Base-by-base conservation (phyloP, 2,113 vertebrate species). In the Bambusicola thoracicus region DNA sequence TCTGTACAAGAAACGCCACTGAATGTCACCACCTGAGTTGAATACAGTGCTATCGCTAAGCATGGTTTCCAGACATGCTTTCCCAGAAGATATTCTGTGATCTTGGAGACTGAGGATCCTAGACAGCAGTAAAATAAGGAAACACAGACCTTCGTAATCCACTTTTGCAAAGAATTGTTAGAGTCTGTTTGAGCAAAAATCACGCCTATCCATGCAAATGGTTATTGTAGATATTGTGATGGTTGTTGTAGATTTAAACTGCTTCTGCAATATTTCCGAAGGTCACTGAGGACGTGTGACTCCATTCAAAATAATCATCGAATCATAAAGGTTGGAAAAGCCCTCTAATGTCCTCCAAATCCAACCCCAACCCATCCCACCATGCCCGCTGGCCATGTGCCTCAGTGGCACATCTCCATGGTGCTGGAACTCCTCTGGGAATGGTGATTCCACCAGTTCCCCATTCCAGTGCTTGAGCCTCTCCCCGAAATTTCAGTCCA, bases 181-280 rank as follows among this genome's bases (percentile, higher is more conserved):
- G 46, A 49, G 7, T 11, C 32, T 19, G 3, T 43, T 55, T 12
- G n/a, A 69, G 48, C 16, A 62, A 53, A 53, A 77, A 38, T 16
- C 9, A 38, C 3, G 4, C 22, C 34, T 3, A 3, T 34, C 3
- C 0, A 8, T 9, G 27, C 30, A 67, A 51, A 20, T 3, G 12
- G 32, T 20, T 48, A 17, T 62, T 30, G 6, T 25, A 55, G 40
- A 29, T 81, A n/a, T n/a, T n/a, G n/a, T n/a, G 25, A 14, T 3
- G 12, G 32, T 20, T 48, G 20, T 62, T 30, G 6, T 25, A 55
- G 40, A 29, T 81, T 77, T 17, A 77, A 79, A 10, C 21, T 30
- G 34, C 27, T 38, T n/a, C 65, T 18, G 24, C 8, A 24, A 14
- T 22, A 13, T 22, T 48, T 63, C 41, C 14, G 43, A 30, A 53